Evolutionary conservation across 2,888 invertebrate genomes (phyloP).

Genomic region (Ophonus ardosiacus): DNA sequence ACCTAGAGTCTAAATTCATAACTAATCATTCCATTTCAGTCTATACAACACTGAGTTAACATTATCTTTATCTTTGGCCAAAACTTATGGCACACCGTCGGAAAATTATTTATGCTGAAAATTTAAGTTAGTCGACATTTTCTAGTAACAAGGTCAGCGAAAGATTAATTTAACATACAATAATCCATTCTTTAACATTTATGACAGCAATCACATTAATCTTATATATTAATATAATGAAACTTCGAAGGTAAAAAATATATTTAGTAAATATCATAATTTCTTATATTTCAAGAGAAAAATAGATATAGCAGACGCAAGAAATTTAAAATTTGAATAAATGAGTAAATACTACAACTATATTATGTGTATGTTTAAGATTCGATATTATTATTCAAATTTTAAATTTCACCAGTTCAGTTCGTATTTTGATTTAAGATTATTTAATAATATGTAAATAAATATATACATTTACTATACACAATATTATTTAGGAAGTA

Average conservation of each 20-base stretch:
- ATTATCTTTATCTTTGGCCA: conserved; percentile 23
- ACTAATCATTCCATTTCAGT: conserved; percentile 25
- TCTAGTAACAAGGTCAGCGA: conserved; percentile 25
- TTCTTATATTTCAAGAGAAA: conserved; percentile 43
- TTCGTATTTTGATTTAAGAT: conserved; percentile 27
- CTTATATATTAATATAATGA: conserved; percentile 52
- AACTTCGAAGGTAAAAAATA: conserved; percentile 62
- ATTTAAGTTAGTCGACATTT: conserved; percentile 10
- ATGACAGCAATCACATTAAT: conserved; percentile 58
- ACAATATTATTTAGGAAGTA: conserved; percentile 25
- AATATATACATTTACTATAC: conserved; percentile 47
- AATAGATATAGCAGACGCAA: conserved; percentile 13
- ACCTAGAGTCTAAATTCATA: conserved; percentile 30
- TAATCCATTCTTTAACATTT: conserved; percentile 60
- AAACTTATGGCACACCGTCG: conserved; percentile 9
- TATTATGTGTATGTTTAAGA: not conserved
- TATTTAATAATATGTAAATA: conserved; percentile 31
- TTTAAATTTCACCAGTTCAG: conserved; percentile 1
- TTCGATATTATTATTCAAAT: conserved; percentile 13
- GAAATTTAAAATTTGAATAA: conserved; percentile 15
- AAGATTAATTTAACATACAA: conserved; percentile 52
- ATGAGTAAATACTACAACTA: not conserved
- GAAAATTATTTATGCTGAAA: not conserved
- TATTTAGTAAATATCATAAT: conserved; percentile 47
- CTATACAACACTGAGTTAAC: not conserved